Percentiles rank a stretch among this genome's conserved stretches.
Evolutionary conservation across 2,113 vertebrate genomes (phyloP).

Genomic region (Phrynocephalus versicolor): DNA sequence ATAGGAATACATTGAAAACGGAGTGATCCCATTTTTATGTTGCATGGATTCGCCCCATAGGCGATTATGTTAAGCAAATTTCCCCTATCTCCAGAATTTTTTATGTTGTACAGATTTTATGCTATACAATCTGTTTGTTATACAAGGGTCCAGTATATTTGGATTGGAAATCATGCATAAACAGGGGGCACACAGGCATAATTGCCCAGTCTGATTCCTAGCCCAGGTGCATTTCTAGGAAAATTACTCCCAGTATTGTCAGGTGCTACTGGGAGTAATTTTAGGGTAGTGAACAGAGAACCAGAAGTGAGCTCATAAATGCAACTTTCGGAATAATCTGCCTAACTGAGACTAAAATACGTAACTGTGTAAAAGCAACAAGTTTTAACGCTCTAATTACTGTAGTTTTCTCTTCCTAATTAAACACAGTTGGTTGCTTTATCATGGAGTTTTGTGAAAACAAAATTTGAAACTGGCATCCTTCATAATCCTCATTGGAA

Average conservation of each 20-base stretch:
- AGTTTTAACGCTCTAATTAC: neutral
- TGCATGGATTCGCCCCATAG: too few species aligned
- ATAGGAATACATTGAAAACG: too few species aligned
- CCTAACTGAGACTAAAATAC: neutral
- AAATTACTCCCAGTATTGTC: neutral
- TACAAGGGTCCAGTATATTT: too few species aligned
- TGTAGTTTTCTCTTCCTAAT: neutral
- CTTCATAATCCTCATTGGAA: neutral
- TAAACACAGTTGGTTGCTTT: neutral
- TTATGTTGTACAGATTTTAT: too few species aligned
- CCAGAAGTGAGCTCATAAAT: neutral
- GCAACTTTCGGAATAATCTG: neutral
- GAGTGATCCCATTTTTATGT: too few species aligned
- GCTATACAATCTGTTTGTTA: too few species aligned
- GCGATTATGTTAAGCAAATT: too few species aligned
- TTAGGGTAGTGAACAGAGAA: neutral
- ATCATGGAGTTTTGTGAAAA: neutral
- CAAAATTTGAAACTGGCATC: neutral
- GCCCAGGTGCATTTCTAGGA: too few species aligned
- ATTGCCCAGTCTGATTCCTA: neutral
- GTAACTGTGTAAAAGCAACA: neutral
- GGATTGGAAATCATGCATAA: neutral
- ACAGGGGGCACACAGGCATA: too few species aligned
- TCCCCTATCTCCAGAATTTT: too few species aligned
- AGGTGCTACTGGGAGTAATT: neutral